Evolutionary conservation across 2,797 vertebrate species (phyloP).

Genomic region (Lates japonicus): DNA sequence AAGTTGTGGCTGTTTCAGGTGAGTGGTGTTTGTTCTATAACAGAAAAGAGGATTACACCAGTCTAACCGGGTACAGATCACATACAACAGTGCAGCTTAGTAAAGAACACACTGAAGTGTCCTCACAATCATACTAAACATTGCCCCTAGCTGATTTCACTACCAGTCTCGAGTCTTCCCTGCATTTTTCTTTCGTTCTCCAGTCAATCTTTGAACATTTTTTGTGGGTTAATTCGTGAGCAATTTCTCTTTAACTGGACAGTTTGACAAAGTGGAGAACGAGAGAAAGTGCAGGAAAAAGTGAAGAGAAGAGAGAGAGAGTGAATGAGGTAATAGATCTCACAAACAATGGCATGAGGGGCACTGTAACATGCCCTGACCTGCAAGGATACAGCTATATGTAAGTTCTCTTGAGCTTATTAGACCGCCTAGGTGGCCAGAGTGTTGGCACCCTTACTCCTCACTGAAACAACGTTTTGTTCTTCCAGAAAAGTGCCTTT

Average conservation of each 20-base stretch:
- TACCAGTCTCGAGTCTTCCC: neutral
- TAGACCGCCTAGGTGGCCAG: neutral
- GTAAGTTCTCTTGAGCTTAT: slow-evolving; percentile 10
- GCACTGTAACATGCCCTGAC: neutral
- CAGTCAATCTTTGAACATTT: slow-evolving; percentile 10
- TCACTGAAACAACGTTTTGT: neutral
- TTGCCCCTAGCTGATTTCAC: slow-evolving; percentile 6
- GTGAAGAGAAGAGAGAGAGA: neutral
- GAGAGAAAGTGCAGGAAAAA: neutral
- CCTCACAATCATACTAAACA: slow-evolving; percentile 43
- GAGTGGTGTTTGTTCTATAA: slow-evolving; percentile 41
- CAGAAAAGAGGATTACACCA: slow-evolving; percentile 59
- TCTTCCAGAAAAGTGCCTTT: neutral
- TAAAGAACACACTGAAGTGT: slow-evolving; percentile 31
- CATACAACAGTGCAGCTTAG: slow-evolving; percentile 38
- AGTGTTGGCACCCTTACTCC: neutral
- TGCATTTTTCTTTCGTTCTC: neutral
- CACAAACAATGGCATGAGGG: neutral
- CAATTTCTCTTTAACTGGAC: neutral
- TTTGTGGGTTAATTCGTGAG: slow-evolving; percentile 7
- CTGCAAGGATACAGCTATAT: neutral
- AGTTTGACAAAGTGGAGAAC: neutral
- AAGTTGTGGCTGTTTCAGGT: slow-evolving; percentile 49
- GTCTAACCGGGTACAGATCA: slow-evolving; percentile 50
- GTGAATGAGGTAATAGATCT: neutral